A percentile compares a stretch with the other conserved stretches of the same genome.
phyloP scores from a whole-genome alignment of 1,140 invertebrate species.

The Lepidurus packardi region DNA sequence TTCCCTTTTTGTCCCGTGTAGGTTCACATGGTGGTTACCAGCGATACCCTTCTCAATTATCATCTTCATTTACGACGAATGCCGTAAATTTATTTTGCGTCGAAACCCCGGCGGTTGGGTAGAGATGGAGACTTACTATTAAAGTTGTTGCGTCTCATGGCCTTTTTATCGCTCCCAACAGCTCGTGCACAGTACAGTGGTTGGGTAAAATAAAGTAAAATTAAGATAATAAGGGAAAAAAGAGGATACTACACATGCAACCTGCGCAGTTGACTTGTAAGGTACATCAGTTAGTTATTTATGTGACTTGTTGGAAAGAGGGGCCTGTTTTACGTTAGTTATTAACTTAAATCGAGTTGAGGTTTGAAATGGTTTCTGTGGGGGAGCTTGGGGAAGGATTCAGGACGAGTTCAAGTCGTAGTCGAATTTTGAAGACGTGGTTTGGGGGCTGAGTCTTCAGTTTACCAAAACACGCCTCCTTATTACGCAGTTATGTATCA shows the following conservation, averaged over 20 bases:
- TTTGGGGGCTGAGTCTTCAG: background rate
- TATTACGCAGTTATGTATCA: background rate
- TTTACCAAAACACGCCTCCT: background rate
- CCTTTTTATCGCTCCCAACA: constrained; percentile 9
- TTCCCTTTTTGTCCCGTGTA: constrained; percentile 39
- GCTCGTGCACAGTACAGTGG: background rate
- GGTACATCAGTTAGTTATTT: constrained; percentile 9
- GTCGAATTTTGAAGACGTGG: background rate
- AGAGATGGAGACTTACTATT: constrained; percentile 74
- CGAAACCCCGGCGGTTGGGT: constrained; percentile 64
- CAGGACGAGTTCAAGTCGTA: background rate
- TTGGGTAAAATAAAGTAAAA: background rate
- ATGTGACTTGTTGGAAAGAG: constrained; percentile 15
- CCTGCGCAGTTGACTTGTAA: background rate
- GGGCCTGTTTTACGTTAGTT: constrained; percentile 18
- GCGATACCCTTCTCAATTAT: constrained; percentile 67
- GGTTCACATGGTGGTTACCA: constrained; percentile 66
- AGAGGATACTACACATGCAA: background rate
- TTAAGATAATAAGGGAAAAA: constrained; percentile 5
- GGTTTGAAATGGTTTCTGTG: background rate
- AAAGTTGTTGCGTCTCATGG: constrained; percentile 37
- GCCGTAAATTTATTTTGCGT: constrained; percentile 60
- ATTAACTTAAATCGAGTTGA: background rate
- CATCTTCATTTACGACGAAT: constrained; percentile 74
- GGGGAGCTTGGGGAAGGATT: background rate